Percentiles rank a stretch among this genome's conserved stretches.
Conservation (phyloP, 2,797 vertebrate genomes). For the Propithecus deckenii region DNA sequence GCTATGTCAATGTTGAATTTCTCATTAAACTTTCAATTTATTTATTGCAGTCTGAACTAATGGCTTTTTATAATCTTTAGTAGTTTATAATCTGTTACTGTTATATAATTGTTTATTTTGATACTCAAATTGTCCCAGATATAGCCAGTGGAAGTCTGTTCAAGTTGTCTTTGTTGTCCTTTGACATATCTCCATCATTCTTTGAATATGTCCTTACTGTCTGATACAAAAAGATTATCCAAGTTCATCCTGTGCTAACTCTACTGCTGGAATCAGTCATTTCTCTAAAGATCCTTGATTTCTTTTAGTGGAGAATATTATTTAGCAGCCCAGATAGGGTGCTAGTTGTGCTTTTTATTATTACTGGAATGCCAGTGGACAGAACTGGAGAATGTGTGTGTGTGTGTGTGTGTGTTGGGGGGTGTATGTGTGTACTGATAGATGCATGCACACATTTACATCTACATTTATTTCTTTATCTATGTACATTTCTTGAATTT, state of each 20-base stretch:
- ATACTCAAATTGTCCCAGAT: neutral
- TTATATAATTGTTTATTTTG: neutral
- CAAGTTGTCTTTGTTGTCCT: neutral
- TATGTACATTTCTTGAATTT: conserved; percentile 27
- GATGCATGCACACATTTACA: neutral
- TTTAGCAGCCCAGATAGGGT: neutral
- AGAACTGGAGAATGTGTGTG: neutral
- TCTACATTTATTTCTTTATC: conserved; percentile 5
- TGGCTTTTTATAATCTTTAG: neutral
- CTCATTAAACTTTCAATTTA: neutral
- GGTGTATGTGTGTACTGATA: neutral
- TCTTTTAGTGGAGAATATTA: neutral
- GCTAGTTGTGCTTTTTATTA: neutral
- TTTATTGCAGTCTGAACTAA: neutral
- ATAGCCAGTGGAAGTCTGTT: neutral
- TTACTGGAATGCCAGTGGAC: neutral
- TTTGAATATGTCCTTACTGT: neutral
- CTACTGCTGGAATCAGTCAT: neutral
- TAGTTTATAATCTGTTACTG: neutral
- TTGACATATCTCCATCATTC: neutral
- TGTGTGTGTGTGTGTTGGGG: neutral
- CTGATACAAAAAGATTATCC: neutral
- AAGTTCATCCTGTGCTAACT: neutral
- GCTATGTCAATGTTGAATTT: neutral
- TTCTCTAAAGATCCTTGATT: neutral